Evolutionary conservation across 2,888 invertebrate genomes (phyloP).

Genomic region (Argyresthia albistria): DNA sequence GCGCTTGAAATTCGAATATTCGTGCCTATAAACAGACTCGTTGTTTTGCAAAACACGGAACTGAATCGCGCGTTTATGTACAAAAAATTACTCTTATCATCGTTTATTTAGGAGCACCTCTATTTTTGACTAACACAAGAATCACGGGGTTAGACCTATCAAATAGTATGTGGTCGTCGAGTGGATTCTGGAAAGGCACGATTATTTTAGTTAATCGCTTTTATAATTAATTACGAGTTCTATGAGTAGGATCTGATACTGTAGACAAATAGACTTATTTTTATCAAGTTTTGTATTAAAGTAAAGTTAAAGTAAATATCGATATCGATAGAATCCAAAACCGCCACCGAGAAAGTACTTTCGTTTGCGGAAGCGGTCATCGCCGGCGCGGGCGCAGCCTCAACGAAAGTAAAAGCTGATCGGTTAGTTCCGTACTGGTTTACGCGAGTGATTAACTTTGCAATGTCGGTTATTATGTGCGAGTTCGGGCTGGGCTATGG

Average conservation of each 20-base stretch:
- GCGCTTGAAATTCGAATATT: not conserved
- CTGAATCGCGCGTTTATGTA: slow-evolving; percentile 17
- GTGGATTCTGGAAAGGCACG: no score
- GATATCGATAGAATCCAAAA: not conserved
- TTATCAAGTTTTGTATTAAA: no score
- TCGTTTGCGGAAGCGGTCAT: slow-evolving; percentile 50
- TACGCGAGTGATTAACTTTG: not conserved
- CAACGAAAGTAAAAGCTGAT: slow-evolving; percentile 64
- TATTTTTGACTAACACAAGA: slow-evolving; percentile 1
- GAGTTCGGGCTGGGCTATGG: no score
- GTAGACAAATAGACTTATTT: no score
- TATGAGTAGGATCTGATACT: no score
- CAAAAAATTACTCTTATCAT: slow-evolving; percentile 34
- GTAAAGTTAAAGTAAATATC: no score
- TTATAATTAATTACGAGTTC: no score
- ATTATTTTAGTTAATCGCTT: no score
- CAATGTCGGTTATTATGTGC: no score
- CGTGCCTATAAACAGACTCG: not conserved
- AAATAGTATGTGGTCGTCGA: no score
- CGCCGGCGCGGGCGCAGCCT: slow-evolving; percentile 25
- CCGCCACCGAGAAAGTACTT: slow-evolving; percentile 34
- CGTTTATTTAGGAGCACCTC: slow-evolving; percentile 29
- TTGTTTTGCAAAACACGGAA: slow-evolving; percentile 27
- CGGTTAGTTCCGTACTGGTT: slow-evolving; percentile 31
- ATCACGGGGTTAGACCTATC: no score